Percentiles rank a stretch among this genome's conserved stretches.
phyloP scores from a whole-genome alignment of 2,797 vertebrate genomes.

The Pseudotriccus pelzelni region DNA sequence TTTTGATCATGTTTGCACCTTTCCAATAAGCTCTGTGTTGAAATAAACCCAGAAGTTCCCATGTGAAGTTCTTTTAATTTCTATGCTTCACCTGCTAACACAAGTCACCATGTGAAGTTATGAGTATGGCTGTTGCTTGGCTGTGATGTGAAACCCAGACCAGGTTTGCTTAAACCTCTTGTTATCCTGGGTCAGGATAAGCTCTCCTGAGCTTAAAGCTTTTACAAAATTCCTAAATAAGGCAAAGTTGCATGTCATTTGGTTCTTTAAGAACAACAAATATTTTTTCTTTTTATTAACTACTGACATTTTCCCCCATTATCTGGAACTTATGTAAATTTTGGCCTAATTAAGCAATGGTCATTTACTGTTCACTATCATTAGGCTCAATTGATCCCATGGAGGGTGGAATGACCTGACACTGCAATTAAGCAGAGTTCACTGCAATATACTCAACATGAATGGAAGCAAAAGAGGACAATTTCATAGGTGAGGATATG shows the following conservation, averaged over 20 bases:
- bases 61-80: neutral
- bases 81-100: neutral
- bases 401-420: neutral
- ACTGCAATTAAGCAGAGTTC: neutral
- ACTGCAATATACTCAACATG: neutral
- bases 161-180: neutral
- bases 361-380: neutral
- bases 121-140: neutral
- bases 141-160: neutral
- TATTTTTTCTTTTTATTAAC: neutral
- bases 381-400: neutral
- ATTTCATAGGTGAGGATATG: neutral
- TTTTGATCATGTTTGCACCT: neutral
- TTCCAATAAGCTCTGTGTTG: neutral
- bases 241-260: neutral
- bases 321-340: neutral
- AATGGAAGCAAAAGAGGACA: neutral
- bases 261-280: neutral
- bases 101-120: neutral
- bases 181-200: neutral
- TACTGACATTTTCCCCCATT: accelerated
- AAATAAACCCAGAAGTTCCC: neutral
- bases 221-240: neutral
- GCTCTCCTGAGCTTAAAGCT: neutral
- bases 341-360: neutral